phyloP scores from a whole-genome alignment of 2,113 vertebrate genomes.

The Nansenia antarctica region DNA sequence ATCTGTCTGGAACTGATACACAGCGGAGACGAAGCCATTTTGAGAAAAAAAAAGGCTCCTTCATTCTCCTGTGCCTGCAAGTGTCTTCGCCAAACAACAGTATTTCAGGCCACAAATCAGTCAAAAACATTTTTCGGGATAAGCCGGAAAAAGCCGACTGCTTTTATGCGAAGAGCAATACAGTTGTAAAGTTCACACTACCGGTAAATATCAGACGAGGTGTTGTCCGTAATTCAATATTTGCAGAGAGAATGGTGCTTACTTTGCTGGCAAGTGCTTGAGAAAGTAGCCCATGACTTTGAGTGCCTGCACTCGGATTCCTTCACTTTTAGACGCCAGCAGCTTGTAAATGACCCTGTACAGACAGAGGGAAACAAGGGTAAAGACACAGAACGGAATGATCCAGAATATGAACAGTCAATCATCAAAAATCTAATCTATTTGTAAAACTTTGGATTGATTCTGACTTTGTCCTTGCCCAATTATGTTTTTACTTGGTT shows the following conservation, averaged over 20 bases:
- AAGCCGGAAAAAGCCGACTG: background rate
- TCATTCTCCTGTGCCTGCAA: too few relatives aligned
- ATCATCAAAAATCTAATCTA: too few relatives aligned
- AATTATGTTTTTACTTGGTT: too few relatives aligned
- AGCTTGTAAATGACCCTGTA: conserved; percentile 94
- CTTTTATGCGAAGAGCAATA: background rate
- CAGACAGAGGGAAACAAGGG: conserved; percentile 47
- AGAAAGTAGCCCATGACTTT: conserved; percentile 98
- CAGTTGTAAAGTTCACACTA: too few relatives aligned
- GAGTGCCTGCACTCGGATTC: conserved; percentile 92
- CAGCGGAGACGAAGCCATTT: background rate
- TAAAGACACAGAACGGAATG: background rate
- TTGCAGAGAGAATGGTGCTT: conserved; percentile 58
- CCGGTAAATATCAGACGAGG: background rate
- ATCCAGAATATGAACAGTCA: too few relatives aligned
- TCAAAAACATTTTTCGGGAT: too few relatives aligned
- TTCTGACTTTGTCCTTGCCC: too few relatives aligned
- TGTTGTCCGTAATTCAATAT: background rate
- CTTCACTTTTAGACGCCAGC: conserved; percentile 93
- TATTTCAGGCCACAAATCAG: too few relatives aligned
- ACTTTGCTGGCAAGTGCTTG: conserved; percentile 91
- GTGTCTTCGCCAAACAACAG: background rate
- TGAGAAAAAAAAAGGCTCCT: background rate
- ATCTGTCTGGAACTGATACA: background rate
- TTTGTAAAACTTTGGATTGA: too few relatives aligned